A percentile compares a stretch with the other conserved stretches of the same genome.
Conservation (phyloP, 2,797 vertebrate species). For the Lophotriccus pileatus region DNA sequence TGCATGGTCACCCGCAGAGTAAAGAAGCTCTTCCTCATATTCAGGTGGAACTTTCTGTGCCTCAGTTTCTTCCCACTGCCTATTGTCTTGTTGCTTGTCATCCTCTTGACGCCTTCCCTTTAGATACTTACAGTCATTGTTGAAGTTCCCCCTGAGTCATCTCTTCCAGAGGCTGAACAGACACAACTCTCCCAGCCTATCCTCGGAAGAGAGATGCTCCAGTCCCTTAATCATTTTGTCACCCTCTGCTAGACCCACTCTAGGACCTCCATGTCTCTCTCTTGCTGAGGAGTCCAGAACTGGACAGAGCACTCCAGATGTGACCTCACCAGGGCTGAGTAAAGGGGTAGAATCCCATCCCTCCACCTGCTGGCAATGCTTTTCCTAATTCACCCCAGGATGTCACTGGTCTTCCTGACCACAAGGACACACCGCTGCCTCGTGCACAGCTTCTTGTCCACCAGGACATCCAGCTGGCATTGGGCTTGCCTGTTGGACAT, state of each 20-base stretch:
- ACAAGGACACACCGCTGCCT: neutral
- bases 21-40: neutral
- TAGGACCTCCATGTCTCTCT: neutral
- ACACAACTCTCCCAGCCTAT: neutral
- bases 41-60: neutral
- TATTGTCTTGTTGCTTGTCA: neutral
- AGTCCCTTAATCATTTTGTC: too few species aligned
- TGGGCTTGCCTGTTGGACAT: accelerated
- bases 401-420: accelerated
- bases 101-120: neutral
- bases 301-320: accelerated
- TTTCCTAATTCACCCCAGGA: neutral
- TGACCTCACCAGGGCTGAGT: neutral
- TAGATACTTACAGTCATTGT: neutral
- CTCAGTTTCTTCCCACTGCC: neutral
- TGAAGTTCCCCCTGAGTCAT: neutral
- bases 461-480: accelerated
- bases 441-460: neutral
- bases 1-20: neutral
- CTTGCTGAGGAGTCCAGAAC: neutral
- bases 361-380: neutral
- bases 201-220: too few species aligned
- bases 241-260: too few species aligned
- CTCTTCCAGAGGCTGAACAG: neutral
- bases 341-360: neutral